Base-by-base conservation (phyloP, 2,797 vertebrate species). In the Crenuchus spilurus region DNA sequence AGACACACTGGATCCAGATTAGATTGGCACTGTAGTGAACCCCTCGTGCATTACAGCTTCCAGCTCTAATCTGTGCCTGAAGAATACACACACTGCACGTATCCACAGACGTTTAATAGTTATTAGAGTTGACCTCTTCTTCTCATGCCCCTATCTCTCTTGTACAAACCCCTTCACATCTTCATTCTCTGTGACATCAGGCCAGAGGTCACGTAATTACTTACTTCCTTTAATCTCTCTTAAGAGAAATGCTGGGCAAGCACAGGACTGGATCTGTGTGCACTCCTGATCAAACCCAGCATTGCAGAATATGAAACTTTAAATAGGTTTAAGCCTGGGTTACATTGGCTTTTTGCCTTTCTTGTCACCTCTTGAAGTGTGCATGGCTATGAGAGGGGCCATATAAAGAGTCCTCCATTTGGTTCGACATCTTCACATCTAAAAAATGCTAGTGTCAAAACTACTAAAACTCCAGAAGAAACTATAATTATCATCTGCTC, bases 171-270 rank as follows among this genome's bases (percentile, higher is more conserved):
- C n/a, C 31, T 58, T 35, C 35, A 14, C 22, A 41, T 11, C 7
- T 41, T 41, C 24, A 10, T 41, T 37, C 58, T 24, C 37, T 26
- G 58, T 7, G 35, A 24, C 20, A 2, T 13, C 24, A 62, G 13
- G 58, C 26, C 58, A 62, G 20, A 62, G 37, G 22, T 62, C 58
- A 41, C 14, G 11, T 22, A 42, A 37, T 57, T 58, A 58, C 35
- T 61, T 39, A 41, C 33, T 37, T 24, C 33, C 57, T 39, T 11
- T 39, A 39, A 35, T 22, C 33, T 61, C 33, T 13, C 13, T 37
- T 37, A 37, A 60, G n/a, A 60, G 31, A 13, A 20, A 37, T 20
- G 18, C 2, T 37, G 57, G 4, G 4, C 11, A 13, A 26, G 7
- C n/a, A 11, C 30, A 20, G 37, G 35, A 30, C n/a, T 13, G 14